Evolutionary conservation across 2,888 invertebrate species (phyloP).

Genomic region (Drosophila parthenogenetica): DNA sequence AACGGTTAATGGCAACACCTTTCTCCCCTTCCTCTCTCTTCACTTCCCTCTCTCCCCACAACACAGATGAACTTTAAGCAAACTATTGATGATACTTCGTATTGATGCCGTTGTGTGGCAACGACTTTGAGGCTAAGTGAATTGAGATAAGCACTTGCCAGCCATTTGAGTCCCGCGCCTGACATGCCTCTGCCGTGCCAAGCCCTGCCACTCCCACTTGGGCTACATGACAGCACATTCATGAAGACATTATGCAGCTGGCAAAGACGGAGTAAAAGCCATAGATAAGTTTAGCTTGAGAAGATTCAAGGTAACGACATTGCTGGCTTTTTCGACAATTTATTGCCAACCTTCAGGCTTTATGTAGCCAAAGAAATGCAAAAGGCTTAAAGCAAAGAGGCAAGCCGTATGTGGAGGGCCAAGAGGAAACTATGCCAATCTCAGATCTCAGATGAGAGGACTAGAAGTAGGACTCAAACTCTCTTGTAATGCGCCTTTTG

Average conservation of each 20-base stretch:
- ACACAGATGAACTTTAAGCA: background rate
- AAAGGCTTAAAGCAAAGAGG: background rate
- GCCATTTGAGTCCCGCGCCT: constrained; percentile 46
- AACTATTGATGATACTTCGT: constrained; percentile 63
- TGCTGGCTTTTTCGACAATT: constrained; percentile 60
- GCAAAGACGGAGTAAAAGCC: constrained; percentile 17
- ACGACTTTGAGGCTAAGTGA: constrained; percentile 39
- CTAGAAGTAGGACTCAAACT: background rate
- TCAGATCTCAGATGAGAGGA: constrained; percentile 23
- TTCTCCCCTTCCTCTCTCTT: background rate
- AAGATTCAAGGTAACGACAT: constrained; percentile 76
- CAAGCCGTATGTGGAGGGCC: background rate
- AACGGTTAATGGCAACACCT: constrained; percentile 16
- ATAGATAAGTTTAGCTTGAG: constrained; percentile 67
- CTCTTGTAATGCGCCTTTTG: constrained; percentile 48
- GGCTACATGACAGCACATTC: constrained; percentile 12
- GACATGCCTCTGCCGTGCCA: constrained; percentile 27
- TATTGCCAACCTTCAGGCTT: constrained; percentile 69
- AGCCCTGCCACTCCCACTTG: constrained; percentile 5
- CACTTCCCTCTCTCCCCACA: background rate
- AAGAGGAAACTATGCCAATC: constrained; percentile 70
- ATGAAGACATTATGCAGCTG: constrained; percentile 55
- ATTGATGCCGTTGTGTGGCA: constrained; percentile 33
- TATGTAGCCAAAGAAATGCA: constrained; percentile 26
- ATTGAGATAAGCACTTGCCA: constrained; percentile 69